Evolutionary conservation across 2,113 vertebrate genomes (phyloP).

Genomic region (Leuciscus idus): DNA sequence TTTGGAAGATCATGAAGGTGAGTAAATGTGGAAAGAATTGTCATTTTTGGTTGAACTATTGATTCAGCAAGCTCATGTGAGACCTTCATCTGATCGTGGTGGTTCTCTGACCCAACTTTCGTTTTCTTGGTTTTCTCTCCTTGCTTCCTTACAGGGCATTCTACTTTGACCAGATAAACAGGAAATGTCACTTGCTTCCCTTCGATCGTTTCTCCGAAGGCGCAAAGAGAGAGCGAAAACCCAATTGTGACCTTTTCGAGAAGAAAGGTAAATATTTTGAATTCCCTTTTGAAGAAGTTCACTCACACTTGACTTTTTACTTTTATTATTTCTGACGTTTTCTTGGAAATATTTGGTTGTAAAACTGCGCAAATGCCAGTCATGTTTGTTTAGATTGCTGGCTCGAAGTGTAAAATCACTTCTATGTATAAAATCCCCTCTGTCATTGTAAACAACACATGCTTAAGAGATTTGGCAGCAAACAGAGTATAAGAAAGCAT

Average conservation of each 20-base stretch:
- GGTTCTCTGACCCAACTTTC: not conserved
- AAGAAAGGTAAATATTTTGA: conserved; percentile 87
- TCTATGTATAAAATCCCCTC: conserved; percentile 25
- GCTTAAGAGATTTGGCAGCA: conserved; percentile 22
- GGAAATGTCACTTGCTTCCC: conserved; percentile 89
- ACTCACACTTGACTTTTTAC: conserved; percentile 38
- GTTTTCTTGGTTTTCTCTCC: not conserved
- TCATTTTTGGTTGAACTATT: not conserved
- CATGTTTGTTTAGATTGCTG: not conserved
- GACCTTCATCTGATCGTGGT: not conserved
- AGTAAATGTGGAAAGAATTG: not conserved
- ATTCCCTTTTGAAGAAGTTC: not conserved
- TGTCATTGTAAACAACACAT: conserved; percentile 32
- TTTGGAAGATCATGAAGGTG: not conserved
- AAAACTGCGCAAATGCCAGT: not conserved
- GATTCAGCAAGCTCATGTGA: not conserved
- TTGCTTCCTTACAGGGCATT: conserved; percentile 71
- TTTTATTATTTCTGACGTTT: conserved; percentile 32
- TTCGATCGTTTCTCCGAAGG: conserved; percentile 90
- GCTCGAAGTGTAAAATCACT: conserved; percentile 12
- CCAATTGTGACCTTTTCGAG: conserved; percentile 90
- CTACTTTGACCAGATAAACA: conserved; percentile 75
- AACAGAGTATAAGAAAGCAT: conserved; percentile 15
- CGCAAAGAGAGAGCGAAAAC: conserved; percentile 83
- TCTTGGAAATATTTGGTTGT: not conserved